Base-by-base conservation (phyloP, 2,113 vertebrate genomes). In the Spilogale gracilis region DNA sequence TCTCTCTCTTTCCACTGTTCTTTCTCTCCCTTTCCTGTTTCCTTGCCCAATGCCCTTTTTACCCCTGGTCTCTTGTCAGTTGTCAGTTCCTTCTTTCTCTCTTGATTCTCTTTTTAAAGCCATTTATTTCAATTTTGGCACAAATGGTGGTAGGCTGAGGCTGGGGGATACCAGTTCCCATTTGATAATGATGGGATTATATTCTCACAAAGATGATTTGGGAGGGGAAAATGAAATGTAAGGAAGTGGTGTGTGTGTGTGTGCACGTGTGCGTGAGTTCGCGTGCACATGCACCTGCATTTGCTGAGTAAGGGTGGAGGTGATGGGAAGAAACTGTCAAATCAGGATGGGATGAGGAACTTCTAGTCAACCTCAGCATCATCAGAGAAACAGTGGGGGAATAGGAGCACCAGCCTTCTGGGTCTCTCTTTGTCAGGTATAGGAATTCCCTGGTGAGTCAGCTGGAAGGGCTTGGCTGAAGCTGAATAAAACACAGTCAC, bases 191-290 rank as follows among this genome's bases (percentile, higher is more conserved):
- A 98, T 82, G 97, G 95, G 69, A 91, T 96, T 96, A 96, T 97
- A 82, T 95, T 98, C 94, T 98, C 97, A 98, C 58, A 94, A 97
- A 97, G 98, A 92, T 98, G 97, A 96, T 91, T 95, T 95, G 83
- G 91, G 89, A 97, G 94, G 52, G 76, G 80, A 96, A 88, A 92
- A 45, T 86, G 85, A 54, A 92, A 76, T 45, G n/a, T 21, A 52
- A 16, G n/a, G 5, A 78, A 78, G 9, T 5, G 38, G 38, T 38
- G 38, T 38, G 38, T 38, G 38, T 38, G 38, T 38, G 38, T 38
- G 38, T 38, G 38, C 38, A 38, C 38, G 38, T 38, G 38, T 38
- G 38, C 38, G 38, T 38, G 38, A 38, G 38, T 38, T 38, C 38
- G 38, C 38, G 38, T 38, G 38, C 38, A 38, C 2, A 38, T 38